phyloP scores from a whole-genome alignment of 2,888 invertebrate genomes.

The Thecophora atra region DNA sequence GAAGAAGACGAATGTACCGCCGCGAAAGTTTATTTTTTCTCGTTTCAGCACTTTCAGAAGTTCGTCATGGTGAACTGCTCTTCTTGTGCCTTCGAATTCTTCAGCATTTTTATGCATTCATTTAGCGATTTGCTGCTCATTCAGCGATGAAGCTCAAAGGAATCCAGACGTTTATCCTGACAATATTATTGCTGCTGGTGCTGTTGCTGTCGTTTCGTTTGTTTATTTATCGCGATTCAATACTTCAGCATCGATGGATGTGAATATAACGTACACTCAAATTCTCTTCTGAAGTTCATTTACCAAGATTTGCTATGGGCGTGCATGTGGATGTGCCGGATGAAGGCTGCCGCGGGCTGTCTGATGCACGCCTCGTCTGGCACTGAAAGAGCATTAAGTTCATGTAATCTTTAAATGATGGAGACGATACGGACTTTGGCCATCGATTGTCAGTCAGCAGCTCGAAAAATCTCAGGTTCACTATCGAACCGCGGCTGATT shows the following conservation, averaged over 20 bases:
- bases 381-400: too few species aligned
- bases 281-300: background rate
- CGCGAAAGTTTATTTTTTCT: background rate
- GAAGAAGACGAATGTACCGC: background rate
- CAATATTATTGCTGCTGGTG: background rate
- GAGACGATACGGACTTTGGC: too few species aligned
- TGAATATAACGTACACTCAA: constrained; percentile 13
- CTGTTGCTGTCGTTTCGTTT: constrained; percentile 15
- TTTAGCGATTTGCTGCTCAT: background rate
- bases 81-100: constrained; percentile 19
- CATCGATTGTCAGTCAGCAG: too few species aligned
- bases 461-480: too few species aligned
- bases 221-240: background rate
- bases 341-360: background rate
- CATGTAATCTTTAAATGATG: too few species aligned
- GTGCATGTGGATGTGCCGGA: background rate
- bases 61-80: background rate
- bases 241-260: constrained; percentile 28
- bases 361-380: background rate
- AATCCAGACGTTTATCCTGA: constrained; percentile 32
- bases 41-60: too few species aligned
- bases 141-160: constrained; percentile 3
- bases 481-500: too few species aligned
- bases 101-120: constrained; percentile 4
- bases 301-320: background rate